These are phyloP conservation scores for Acyrthosiphon pisum DNA, from an alignment of 1,140 invertebrate species.

Conservation along the genomic window DNA sequence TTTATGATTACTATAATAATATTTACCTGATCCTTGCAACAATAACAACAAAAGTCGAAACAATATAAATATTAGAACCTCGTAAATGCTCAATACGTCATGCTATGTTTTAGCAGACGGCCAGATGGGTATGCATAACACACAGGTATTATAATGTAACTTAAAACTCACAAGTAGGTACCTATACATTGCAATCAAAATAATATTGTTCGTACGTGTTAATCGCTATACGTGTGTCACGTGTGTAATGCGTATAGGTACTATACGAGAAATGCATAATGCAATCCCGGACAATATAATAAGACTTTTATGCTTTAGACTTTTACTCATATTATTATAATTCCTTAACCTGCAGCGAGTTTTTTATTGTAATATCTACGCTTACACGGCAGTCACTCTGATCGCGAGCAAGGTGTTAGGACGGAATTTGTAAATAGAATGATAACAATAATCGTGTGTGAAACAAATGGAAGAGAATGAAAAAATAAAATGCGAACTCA, in stretches of 20 bases:
- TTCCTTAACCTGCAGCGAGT: background rate
- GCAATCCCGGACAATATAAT: background rate
- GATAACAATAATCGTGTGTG: background rate
- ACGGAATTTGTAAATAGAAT: background rate
- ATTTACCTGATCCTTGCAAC: background rate
- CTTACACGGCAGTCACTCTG: background rate
- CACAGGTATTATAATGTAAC: background rate
- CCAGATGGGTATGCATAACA: background rate
- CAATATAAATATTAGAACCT: background rate
- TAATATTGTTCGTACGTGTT: background rate
- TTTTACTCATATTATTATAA: background rate
- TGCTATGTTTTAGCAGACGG: background rate
- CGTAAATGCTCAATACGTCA: background rate
- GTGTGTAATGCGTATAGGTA: no score
- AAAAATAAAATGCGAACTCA: background rate
- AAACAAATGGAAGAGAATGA: background rate
- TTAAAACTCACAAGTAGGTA: background rate
- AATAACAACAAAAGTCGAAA: background rate
- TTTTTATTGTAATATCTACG: background rate
- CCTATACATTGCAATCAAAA: background rate
- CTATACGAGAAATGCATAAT: background rate
- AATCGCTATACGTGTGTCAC: background rate
- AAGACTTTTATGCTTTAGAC: background rate
- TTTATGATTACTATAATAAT: no score
- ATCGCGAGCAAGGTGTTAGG: slow-evolving; percentile 5